Conservation (phyloP, 2,888 invertebrate species). For the Apamea anceps region DNA sequence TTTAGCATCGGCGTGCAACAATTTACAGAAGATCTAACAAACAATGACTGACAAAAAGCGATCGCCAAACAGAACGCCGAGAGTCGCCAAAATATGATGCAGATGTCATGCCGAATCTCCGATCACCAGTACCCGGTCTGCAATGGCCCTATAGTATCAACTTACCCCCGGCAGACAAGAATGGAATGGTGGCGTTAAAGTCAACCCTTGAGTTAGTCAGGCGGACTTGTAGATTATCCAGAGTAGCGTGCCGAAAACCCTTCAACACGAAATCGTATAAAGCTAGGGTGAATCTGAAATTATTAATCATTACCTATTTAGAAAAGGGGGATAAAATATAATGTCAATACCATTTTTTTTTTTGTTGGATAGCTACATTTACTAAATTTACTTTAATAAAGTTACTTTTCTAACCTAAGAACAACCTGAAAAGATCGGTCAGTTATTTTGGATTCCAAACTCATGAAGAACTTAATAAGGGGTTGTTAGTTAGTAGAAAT, state of each 20-base stretch:
- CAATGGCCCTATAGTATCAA: not conserved
- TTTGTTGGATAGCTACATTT: not conserved
- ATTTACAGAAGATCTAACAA: not conserved
- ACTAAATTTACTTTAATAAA: not conserved
- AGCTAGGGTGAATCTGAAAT: slow-evolving; percentile 25
- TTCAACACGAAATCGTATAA: slow-evolving; percentile 20
- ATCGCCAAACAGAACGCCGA: not conserved
- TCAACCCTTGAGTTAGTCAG: slow-evolving; percentile 22
- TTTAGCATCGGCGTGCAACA: too few species aligned
- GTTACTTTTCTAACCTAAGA: not conserved
- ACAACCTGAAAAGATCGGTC: not conserved
- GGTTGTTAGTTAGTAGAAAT: not conserved
- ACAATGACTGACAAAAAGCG: not conserved
- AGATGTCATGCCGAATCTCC: not conserved
- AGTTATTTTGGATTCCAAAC: not conserved
- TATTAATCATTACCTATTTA: not conserved
- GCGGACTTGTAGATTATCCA: slow-evolving; percentile 13
- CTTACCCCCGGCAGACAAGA: slow-evolving; percentile 22
- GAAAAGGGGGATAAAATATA: not conserved
- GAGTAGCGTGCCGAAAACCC: slow-evolving; percentile 14
- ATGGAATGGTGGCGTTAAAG: slow-evolving; percentile 27
- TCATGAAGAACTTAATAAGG: too few species aligned
- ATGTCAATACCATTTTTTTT: not conserved
- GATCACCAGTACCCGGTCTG: not conserved
- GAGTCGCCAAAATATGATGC: not conserved